These are phyloP conservation scores for Gandaritis pyraliata DNA, from an alignment of 2,888 invertebrate genomes.

Conservation along the genomic window DNA sequence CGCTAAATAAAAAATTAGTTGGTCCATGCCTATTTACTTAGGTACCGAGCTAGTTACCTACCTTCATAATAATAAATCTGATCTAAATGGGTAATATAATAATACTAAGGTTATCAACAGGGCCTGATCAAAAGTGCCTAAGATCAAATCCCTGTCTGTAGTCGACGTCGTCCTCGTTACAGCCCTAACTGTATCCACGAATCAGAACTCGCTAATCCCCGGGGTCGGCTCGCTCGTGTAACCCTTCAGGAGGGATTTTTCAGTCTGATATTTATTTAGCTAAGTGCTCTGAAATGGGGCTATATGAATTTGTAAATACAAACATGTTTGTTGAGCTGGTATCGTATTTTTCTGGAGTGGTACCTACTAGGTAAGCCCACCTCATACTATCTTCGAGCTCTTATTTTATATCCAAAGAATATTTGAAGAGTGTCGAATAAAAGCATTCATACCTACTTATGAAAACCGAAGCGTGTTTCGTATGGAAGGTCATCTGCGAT, in stretches of 20 bases:
- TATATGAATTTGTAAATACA: slow-evolving; percentile 22
- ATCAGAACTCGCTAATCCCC: slow-evolving; percentile 17
- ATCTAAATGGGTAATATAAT: not conserved
- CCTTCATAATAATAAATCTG: not conserved
- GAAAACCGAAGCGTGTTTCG: too few species aligned
- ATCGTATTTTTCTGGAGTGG: slow-evolving; percentile 9
- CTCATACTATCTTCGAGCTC: too few species aligned
- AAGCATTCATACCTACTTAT: too few species aligned
- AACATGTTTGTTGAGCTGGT: slow-evolving; percentile 12
- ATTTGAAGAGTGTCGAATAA: too few species aligned
- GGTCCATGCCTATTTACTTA: too few species aligned
- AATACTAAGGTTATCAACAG: not conserved
- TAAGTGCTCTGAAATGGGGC: slow-evolving; percentile 25
- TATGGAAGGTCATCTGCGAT: too few species aligned
- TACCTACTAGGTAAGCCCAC: not conserved
- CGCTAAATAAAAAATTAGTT: too few species aligned
- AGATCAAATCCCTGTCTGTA: not conserved
- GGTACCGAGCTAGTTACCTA: too few species aligned
- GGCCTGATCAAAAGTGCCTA: not conserved
- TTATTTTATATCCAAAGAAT: too few species aligned
- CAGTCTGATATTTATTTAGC: slow-evolving; percentile 24
- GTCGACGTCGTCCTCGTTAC: slow-evolving; percentile 2
- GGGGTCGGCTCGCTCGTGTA: slow-evolving; percentile 12
- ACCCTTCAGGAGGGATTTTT: slow-evolving; percentile 20
- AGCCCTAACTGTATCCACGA: slow-evolving; percentile 10